phyloP scores from a whole-genome alignment of 2,113 vertebrate species.

The Microtus ochrogaster region DNA sequence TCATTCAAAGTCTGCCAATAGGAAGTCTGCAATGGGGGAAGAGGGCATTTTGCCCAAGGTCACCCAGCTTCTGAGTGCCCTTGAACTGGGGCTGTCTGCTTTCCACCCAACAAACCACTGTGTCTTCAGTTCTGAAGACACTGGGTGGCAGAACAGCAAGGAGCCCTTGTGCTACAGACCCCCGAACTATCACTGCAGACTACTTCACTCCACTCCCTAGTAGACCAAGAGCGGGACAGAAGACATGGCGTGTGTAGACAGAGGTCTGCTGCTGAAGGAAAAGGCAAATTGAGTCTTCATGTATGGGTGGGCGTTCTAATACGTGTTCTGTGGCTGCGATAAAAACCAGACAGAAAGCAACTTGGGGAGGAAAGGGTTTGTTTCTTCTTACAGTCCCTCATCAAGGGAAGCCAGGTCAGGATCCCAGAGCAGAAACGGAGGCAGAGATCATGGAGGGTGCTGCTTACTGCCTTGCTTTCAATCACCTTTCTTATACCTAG shows the following conservation, averaged over 20 bases:
- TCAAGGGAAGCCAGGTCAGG: background rate
- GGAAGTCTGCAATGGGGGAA: background rate
- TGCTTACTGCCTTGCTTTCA: background rate
- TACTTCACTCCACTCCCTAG: background rate
- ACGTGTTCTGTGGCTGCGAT: background rate
- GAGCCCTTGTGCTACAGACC: background rate
- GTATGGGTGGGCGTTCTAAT: background rate
- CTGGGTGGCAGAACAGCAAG: too few species aligned
- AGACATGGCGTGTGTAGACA: too few species aligned
- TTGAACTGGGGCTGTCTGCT: background rate
- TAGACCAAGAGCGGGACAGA: background rate
- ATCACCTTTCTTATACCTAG: background rate
- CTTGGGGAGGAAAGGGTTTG: background rate
- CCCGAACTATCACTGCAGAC: rapidly evolving
- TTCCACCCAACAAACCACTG: rapidly evolving
- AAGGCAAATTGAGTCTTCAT: background rate
- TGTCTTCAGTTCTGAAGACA: background rate
- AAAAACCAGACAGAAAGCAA: background rate
- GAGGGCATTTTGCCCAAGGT: too few species aligned
- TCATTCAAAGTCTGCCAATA: too few species aligned
- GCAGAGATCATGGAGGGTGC: background rate
- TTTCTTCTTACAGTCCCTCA: background rate
- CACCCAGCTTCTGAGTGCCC: background rate
- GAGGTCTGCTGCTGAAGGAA: background rate
- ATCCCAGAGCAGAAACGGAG: background rate